These are phyloP conservation scores for Enteromius unitaeniatus DNA, from an alignment of 2,797 vertebrate genomes.

Conservation along the genomic window DNA sequence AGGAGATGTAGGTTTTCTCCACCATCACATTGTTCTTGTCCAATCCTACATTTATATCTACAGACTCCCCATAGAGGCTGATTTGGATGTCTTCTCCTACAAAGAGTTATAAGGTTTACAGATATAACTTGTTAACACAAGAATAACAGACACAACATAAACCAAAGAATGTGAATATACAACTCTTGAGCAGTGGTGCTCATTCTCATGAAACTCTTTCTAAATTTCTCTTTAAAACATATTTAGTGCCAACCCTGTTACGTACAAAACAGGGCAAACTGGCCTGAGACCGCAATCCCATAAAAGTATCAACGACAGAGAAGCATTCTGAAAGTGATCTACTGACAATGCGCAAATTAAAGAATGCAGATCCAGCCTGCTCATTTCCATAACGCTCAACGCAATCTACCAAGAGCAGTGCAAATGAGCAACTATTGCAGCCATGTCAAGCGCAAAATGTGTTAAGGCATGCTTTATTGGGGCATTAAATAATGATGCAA, in stretches of 20 bases:
- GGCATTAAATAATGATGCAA: background rate
- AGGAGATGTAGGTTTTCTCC: constrained; percentile 82
- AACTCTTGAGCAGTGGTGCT: background rate
- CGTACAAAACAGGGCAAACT: background rate
- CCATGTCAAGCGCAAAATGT: background rate
- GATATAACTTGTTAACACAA: background rate
- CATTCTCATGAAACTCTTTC: background rate
- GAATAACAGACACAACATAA: background rate
- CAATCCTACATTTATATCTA: constrained; percentile 81
- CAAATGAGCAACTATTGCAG: background rate
- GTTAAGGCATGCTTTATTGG: background rate
- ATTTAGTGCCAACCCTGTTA: background rate
- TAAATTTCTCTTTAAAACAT: background rate
- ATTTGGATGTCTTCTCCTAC: constrained; percentile 85
- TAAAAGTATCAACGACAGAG: background rate
- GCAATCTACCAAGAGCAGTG: background rate
- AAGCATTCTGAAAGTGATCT: background rate
- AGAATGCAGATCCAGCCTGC: background rate
- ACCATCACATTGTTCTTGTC: constrained; percentile 75
- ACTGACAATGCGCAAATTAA: background rate
- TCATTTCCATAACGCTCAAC: background rate
- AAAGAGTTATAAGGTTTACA: background rate
- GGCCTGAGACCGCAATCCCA: background rate
- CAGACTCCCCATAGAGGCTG: constrained; percentile 79
- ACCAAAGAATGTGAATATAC: background rate